Evolutionary conservation across 2,113 vertebrate genomes (phyloP).

Genomic region (Microcebus lehilahytsara): DNA sequence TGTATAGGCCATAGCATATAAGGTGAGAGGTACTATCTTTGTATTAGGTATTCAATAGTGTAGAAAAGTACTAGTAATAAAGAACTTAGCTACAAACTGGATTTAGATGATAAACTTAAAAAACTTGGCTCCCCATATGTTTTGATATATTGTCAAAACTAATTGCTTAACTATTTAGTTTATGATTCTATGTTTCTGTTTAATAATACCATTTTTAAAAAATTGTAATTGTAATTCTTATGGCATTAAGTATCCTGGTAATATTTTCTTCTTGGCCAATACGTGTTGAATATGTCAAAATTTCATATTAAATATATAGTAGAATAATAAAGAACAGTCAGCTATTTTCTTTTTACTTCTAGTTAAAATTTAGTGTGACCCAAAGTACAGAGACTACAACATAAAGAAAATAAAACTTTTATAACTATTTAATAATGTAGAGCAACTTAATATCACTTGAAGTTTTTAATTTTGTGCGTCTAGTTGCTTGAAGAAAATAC

Average conservation of each 20-base stretch:
- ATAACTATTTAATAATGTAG: slow-evolving; percentile 50
- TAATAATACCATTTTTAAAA: not conserved
- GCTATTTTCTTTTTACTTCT: not conserved
- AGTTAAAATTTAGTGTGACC: not conserved
- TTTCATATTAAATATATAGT: not conserved
- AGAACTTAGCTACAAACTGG: slow-evolving; percentile 20
- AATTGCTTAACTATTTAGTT: not conserved
- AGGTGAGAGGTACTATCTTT: not conserved
- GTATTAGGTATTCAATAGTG: slow-evolving; percentile 24
- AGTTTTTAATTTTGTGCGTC: slow-evolving; percentile 61
- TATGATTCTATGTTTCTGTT: not conserved
- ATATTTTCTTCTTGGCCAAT: not conserved
- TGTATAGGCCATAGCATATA: not conserved
- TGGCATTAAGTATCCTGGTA: not conserved
- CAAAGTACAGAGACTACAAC: not conserved
- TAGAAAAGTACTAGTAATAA: not conserved
- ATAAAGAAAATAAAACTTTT: not conserved
- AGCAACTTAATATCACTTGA: slow-evolving; percentile 61
- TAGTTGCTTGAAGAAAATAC: slow-evolving; percentile 65
- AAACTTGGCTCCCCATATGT: not conserved
- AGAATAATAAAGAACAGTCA: not conserved
- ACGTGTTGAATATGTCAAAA: not conserved
- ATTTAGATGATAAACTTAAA: not conserved
- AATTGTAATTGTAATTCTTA: not conserved
- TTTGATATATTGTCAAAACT: not conserved